Base-by-base conservation (phyloP, 1,140 invertebrate species). In the Nomia melanderi region DNA sequence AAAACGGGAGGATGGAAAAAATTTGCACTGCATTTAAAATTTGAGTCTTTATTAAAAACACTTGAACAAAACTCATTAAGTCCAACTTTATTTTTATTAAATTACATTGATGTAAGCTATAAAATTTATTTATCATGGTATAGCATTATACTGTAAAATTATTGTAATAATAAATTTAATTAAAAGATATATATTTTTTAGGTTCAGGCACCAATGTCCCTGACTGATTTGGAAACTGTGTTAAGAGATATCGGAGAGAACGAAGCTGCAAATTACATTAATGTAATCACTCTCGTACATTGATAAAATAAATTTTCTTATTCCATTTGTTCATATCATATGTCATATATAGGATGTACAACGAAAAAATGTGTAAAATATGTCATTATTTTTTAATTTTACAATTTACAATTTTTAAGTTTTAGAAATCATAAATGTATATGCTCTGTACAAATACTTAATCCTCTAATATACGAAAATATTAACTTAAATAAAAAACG, bases 1-100 rank as follows among this genome's bases (percentile, higher is more conserved):
- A 83, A 84, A 75, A 88, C 91, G 20, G 63, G 82, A 63, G 89
- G 85, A 0, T 93, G 92, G 92, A 78, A 86, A 39, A 88, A 88
- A 78, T 81, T 93, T 8, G 90, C 88, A 0, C 82, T 88, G 27
- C 74, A 86, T 69, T 86, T 90, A 7, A 87, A 89, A 7, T 84
- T 88, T 41, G 86, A 88, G n/a, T 90, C 88, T 65, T 73, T 93
- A 8, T 57, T 83, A 20, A 66, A 81, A 78, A 36, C 84, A 53
- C 41, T 85, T 76, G 62, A 76, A 69, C 54, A 84, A 54, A 79
- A 78, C 54, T 44, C 79, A 33, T 67, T 80, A 17, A 83, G 79
- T 84, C 82, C 87, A 20, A 79, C 87, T 0, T 60, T 82, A 5
- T 70, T 87, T 12, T 64, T 90, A 8, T 72, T 90, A 23, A 85